phyloP scores from a whole-genome alignment of 2,113 vertebrate species.

The Nestor notabilis region DNA sequence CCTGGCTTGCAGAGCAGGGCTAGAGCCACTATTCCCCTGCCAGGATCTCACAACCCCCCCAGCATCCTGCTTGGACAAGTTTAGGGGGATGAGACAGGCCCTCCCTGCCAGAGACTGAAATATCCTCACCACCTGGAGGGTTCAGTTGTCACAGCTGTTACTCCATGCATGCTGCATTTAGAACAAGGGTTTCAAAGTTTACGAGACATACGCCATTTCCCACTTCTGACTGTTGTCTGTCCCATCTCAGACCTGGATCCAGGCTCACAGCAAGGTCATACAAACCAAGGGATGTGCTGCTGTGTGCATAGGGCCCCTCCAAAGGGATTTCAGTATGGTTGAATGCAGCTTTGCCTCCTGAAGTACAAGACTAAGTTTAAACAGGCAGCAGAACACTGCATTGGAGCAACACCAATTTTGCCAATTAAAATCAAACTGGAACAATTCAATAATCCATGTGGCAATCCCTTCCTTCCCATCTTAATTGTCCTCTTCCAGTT shows the following conservation, averaged over 20 bases:
- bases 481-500: not conserved
- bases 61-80: not conserved
- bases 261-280: not conserved
- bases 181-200: not conserved
- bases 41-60: not conserved
- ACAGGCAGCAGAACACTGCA: not conserved
- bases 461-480: not conserved
- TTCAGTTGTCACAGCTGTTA: not conserved
- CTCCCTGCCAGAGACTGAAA: not conserved
- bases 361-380: not conserved
- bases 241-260: not conserved
- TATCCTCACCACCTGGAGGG: conserved; percentile 12
- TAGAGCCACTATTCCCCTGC: not conserved
- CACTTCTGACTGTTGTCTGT: not conserved
- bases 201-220: not conserved
- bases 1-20: not conserved
- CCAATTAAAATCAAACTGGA: not conserved
- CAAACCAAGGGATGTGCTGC: not conserved
- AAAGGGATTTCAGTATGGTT: not conserved
- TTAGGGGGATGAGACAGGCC: not conserved
- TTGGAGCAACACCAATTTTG: not conserved
- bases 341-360: not conserved
- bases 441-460: not conserved
- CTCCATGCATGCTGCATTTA: not conserved
- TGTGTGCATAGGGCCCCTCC: accelerated